Evolutionary conservation across 1,140 invertebrate species (phyloP), one percentile per base, ranked within the genome.

Genomic region (Lepidurus apus): DNA sequence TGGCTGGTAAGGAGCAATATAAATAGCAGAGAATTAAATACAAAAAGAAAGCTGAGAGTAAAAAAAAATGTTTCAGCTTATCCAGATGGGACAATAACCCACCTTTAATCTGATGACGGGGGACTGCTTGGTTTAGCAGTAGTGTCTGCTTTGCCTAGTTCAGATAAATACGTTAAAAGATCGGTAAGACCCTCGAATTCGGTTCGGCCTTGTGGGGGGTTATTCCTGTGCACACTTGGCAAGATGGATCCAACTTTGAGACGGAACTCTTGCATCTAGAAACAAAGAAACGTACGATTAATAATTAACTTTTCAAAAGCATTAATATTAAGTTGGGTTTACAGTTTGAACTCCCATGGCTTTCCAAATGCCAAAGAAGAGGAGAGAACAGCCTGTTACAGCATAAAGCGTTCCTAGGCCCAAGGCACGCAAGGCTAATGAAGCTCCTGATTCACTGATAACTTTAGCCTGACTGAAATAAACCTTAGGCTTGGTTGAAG

Each of bases 301-400:
- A 9, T 8, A 65, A 13, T 0, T 34, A 34, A 34, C 34, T 34
- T 34, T 7, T 65, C 2, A 65, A 0, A 10, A 73, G 8, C 43
- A 26, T 17, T 26, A 43, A n/a, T 5, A 13, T 80, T 44, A 43
- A 77, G 7, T 77, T 77, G n/a, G 7, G n/a, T 84, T 86, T 83
- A 93, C 91, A 89, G 92, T 89, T 81, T 90, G 89, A 43, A 93
- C 94, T 80, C 94, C 95, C 44, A 93, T 91, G 8, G 95, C 81
- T 87, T 96, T 97, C 93, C 94, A 97, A 78, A 96, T 90, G 11
- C 89, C 88, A 85, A 91, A 95, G 84, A 91, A 93, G 77, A 97
- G 85, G 74, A 93, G 83, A 13, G 93, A 89, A 81, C 94, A 93
- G 11, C 95, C 94, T 47, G 91, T 87, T 17, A 95, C 87, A 0